These are phyloP conservation scores for Hyperoodon ampullatus DNA, from an alignment of 2,113 vertebrate genomes.

Conservation along the genomic window DNA sequence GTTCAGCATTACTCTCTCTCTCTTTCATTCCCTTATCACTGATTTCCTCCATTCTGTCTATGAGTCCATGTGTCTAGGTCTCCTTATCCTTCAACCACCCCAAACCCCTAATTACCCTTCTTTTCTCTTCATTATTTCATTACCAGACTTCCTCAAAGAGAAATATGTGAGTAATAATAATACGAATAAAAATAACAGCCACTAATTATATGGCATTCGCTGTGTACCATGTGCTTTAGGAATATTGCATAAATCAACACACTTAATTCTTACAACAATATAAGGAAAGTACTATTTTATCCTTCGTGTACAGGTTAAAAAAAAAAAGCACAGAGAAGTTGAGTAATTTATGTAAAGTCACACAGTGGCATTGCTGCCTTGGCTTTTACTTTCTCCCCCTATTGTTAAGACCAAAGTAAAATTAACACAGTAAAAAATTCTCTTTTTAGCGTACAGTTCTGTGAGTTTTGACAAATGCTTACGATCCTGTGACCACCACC, in stretches of 20 bases:
- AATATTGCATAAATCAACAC: not conserved
- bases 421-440: not conserved
- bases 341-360: not conserved
- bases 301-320: not conserved
- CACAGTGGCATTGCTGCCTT: not conserved
- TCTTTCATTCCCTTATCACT: not conserved
- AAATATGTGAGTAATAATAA: not conserved
- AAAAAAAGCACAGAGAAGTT: not conserved
- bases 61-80: not conserved
- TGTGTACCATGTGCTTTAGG: not conserved
- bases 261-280: not conserved
- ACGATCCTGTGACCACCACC: not conserved
- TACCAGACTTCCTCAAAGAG: not conserved
- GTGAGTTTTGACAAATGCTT: not conserved
- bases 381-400: not conserved
- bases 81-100: not conserved
- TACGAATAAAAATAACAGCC: not conserved
- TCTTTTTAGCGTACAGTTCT: not conserved
- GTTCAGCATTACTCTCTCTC: not conserved
- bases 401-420: conserved; percentile 26
- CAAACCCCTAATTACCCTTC: not conserved
- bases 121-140: not conserved
- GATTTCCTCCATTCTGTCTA: not conserved
- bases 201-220: not conserved
- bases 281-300: not conserved